Base-by-base conservation (phyloP, 2,888 invertebrate genomes). In the Ganaspis brasiliensis region DNA sequence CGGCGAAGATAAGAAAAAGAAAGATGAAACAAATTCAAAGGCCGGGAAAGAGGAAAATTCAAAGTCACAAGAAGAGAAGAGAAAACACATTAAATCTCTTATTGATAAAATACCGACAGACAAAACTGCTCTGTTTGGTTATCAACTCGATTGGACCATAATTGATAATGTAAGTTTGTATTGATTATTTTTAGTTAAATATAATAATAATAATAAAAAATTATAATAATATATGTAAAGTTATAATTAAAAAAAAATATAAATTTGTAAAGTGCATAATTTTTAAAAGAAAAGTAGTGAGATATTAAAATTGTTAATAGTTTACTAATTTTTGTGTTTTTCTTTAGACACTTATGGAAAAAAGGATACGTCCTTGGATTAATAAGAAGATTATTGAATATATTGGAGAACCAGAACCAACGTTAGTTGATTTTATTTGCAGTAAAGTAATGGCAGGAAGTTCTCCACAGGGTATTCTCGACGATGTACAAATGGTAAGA, bases 371-470 rank as follows among this genome's bases (percentile, higher is more conserved):
- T 81, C 99, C 99, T 61, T 99, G 99, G 99, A 98, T 99, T 87
- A 98, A 98, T 92, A 99, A 99, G 93, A 99, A 99, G 93, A 99
- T 99, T 76, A 97, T 98, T 82, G 99, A 99, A 92, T 99, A 99
- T 92, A 99, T 99, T 90, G 99, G 99, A 49, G 99, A 99, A 92
- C 99, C 99, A 19, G 99, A 99, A 92, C 97, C 98, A 37, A 98
- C 98, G 14, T 93, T 99, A 73, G 98, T 99, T n/a, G 99, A 99
- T 93, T 99, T 99, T 93, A 99, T 99, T 91, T 99, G 99, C 93
- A 98, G 98, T 88, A 99, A 99, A 93, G 97, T 99, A 84, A 94
- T 98, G 92, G 97, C 97, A 19, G 97, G 98, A 80, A 97, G 97
- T 88, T 95, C 96, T 83, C 99, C 99, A 52, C 97, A 97, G 92